Evolutionary conservation across 2,888 invertebrate genomes (phyloP), one percentile per base, ranked within the genome.

Genomic region (Craniophora ligustri): DNA sequence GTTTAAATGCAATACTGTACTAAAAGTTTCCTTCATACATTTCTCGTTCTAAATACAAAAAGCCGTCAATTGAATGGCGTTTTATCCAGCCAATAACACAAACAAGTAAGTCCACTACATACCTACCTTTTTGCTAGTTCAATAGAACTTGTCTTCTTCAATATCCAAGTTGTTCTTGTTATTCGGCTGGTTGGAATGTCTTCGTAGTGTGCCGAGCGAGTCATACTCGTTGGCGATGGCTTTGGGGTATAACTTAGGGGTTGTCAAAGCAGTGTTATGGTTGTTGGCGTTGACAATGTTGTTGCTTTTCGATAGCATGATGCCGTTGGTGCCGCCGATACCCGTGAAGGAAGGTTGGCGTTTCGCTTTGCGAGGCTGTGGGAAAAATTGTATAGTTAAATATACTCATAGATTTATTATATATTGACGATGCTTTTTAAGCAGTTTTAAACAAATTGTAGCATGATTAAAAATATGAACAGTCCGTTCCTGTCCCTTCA

Each of bases 181-280:
- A 78, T 96, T 96, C 18, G 93, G 91, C 34, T 96, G 95, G 94
- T 88, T 97, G 94, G 97, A 96, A 83, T 97, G 97, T 40, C 97
- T 91, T 71, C 96, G 95, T 30, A 97, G 85, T 0, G 97, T 97
- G 11, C 96, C 96, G 44, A 96, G 95, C 0, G 92, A 86, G 79
- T 97, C 97, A 78, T 96, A 97, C 67, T 97, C 97, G 59, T 96
- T 96, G 38, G 94, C 94, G 75, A 95, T 94, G 57, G 94, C 95
- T 85, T 96, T 97, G 23, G 95, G 95, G 80, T 96, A 96, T 46
- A 95, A 89, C 82, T 95, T 96, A 40, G 95, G 96, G 0, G 95
- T 95, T 0, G 95, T 93, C 15, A 93, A 86, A 0, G 92, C 78
- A 0, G 91, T 94, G 71, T 94, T 94, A 70, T 95, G 95, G 79